Conservation (phyloP, 2,888 invertebrate genomes). For the Melangyna quadrimaculata region DNA sequence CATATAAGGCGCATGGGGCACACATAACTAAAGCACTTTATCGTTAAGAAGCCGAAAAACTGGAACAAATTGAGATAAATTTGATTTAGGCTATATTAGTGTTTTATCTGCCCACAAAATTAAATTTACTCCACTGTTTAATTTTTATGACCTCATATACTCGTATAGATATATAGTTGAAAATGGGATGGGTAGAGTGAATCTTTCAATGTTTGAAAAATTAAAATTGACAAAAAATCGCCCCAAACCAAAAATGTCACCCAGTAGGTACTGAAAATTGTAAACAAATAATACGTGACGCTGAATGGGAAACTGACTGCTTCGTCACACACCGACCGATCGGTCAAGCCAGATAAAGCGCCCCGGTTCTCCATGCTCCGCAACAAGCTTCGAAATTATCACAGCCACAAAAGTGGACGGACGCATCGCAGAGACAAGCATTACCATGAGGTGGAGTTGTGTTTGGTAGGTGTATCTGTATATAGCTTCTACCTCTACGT, state of each 20-base stretch:
- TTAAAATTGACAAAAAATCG: neutral
- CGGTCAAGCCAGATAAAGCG: conserved; percentile 28
- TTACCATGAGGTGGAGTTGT: conserved; percentile 28
- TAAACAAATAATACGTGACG: conserved; percentile 58
- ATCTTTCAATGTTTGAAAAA: neutral
- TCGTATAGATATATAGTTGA: too few species aligned
- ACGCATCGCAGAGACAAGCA: conserved; percentile 29
- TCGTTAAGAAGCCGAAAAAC: conserved; percentile 42
- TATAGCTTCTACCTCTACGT: conserved; percentile 41
- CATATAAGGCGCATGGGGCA: neutral
- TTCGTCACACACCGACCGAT: conserved; percentile 4
- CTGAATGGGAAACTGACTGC: conserved; percentile 33
- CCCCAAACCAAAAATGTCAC: neutral
- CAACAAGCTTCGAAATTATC: neutral
- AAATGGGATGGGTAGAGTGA: conserved; percentile 12
- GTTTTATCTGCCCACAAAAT: conserved; percentile 2
- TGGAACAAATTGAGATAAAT: conserved; percentile 57
- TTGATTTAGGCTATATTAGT: conserved; percentile 44
- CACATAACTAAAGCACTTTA: neutral
- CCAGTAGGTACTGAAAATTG: conserved; percentile 27
- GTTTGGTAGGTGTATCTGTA: conserved; percentile 20
- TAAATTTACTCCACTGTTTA: neutral
- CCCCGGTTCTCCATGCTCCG: neutral
- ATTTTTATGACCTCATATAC: conserved; percentile 43
- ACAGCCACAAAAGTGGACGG: conserved; percentile 1